phyloP scores from a whole-genome alignment of 2,113 vertebrate genomes.

The Neogale vison region DNA sequence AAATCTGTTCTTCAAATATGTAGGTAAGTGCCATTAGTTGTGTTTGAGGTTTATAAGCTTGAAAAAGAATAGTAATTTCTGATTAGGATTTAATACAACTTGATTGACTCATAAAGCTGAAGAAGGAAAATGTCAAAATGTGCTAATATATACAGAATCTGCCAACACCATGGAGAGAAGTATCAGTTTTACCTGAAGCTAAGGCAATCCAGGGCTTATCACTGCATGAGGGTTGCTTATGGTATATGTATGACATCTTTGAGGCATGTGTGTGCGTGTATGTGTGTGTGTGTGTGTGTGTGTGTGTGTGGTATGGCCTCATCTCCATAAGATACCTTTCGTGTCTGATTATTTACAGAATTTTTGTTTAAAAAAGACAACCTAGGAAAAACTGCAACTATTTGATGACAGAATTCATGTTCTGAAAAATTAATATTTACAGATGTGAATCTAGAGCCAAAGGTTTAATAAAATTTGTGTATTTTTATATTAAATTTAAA shows the following conservation, averaged over 20 bases:
- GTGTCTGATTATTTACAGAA: neutral
- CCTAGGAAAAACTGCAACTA: neutral
- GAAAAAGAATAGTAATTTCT: slow-evolving; percentile 69
- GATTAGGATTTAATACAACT: slow-evolving; percentile 68
- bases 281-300: neutral
- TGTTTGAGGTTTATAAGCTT: slow-evolving; percentile 33
- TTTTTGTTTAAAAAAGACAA: too few species aligned
- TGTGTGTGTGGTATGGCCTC: neutral
- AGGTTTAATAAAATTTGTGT: slow-evolving; percentile 66
- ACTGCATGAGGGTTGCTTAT: slow-evolving; percentile 62
- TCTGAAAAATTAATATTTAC: slow-evolving; percentile 43
- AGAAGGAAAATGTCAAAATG: slow-evolving; percentile 73
- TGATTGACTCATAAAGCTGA: slow-evolving; percentile 73
- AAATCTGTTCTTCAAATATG: neutral
- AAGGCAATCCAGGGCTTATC: slow-evolving; percentile 60
- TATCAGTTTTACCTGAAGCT: slow-evolving; percentile 77
- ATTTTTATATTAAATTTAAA: neutral
- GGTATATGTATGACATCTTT: slow-evolving; percentile 35
- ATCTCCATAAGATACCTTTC: slow-evolving; percentile 50
- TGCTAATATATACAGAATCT: slow-evolving; percentile 80
- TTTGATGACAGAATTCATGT: slow-evolving; percentile 33
- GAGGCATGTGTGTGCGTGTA: fast-evolving
- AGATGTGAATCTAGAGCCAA: slow-evolving; percentile 38
- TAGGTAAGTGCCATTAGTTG: neutral
- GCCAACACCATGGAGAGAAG: slow-evolving; percentile 69